Percentiles rank a stretch among this genome's conserved stretches.
Conservation (phyloP, 2,888 invertebrate species). For the Autographa pulchrina region DNA sequence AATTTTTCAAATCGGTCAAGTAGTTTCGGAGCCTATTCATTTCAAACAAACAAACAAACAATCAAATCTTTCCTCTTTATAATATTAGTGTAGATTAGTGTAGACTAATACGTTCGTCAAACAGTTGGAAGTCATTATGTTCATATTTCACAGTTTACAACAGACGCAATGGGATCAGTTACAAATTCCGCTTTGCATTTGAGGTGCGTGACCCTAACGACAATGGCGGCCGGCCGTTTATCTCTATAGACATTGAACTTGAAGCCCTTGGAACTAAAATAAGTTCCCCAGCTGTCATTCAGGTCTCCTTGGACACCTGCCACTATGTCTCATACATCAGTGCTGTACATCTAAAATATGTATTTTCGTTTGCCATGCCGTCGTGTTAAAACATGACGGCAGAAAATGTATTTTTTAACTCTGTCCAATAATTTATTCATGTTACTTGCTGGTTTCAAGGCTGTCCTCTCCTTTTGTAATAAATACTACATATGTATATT, state of each 20-base stretch:
- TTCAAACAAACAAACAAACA: no score
- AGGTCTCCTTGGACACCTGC: slow-evolving; percentile 73
- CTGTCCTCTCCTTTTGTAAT: slow-evolving; percentile 5
- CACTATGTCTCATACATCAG: slow-evolving; percentile 55
- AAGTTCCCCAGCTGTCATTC: slow-evolving; percentile 64
- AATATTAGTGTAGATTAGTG: no score
- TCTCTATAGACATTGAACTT: slow-evolving; percentile 67
- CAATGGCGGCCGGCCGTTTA: slow-evolving; percentile 19
- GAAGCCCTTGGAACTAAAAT: slow-evolving; percentile 71
- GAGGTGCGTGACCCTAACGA: slow-evolving; percentile 38
- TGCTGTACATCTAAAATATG: slow-evolving; percentile 37
- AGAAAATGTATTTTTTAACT: slow-evolving; percentile 3
- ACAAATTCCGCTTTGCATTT: slow-evolving; percentile 37
- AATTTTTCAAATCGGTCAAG: no score
- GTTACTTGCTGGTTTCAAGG: slow-evolving; percentile 21
- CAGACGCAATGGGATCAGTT: slow-evolving; percentile 24
- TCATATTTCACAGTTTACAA: not conserved
- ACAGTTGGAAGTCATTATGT: slow-evolving; percentile 15
- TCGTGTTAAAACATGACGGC: slow-evolving; percentile 14
- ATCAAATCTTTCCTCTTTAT: no score
- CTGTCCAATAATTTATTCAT: slow-evolving; percentile 14
- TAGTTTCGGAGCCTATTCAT: no score
- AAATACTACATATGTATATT: not conserved
- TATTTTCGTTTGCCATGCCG: slow-evolving; percentile 33
- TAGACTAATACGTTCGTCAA: slow-evolving; percentile 31